Conservation (phyloP, 2,797 vertebrate genomes). For the Sebastes glaucus region DNA sequence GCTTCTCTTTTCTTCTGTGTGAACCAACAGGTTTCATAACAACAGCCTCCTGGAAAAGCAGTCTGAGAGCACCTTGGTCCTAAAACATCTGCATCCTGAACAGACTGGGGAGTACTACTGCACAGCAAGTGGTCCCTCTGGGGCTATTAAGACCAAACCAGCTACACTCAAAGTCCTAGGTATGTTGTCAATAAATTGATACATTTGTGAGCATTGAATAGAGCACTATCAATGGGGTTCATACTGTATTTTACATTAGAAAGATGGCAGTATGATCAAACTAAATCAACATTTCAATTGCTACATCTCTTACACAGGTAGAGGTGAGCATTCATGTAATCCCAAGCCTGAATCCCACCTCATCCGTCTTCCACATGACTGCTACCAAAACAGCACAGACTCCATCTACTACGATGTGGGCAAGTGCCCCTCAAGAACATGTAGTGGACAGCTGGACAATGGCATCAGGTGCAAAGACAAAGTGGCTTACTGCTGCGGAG, state of each 20-base stretch:
- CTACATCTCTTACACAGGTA: conserved; percentile 75
- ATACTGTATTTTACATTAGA: not conserved
- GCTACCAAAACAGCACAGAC: conserved; percentile 91
- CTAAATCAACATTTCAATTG: conserved; percentile 9
- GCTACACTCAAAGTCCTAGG: conserved; percentile 90
- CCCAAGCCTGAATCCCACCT: conserved; percentile 88
- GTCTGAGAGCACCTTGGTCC: conserved; percentile 87
- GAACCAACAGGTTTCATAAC: conserved; percentile 91
- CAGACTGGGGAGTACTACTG: conserved; percentile 94
- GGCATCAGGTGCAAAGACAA: conserved; percentile 92
- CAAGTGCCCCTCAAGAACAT: conserved; percentile 86
- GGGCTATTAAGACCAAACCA: conserved; percentile 88
- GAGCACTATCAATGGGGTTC: not conserved
- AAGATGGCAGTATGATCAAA: not conserved
- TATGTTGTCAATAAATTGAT: conserved; percentile 62
- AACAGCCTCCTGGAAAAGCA: conserved; percentile 86
- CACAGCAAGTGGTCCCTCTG: conserved; percentile 89
- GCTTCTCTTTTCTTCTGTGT: conserved; percentile 2
- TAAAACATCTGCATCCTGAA: conserved; percentile 85
- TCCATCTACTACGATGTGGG: conserved; percentile 94
- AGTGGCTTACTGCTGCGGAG: conserved; percentile 90
- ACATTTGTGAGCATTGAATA: not conserved
- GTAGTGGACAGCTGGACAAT: conserved; percentile 88
- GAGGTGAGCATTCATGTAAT: conserved; percentile 85
- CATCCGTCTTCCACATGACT: conserved; percentile 93